Evolutionary conservation across 2,888 invertebrate genomes (phyloP), one percentile per base, ranked within the genome.

Genomic region (Nymphalis c-album): DNA sequence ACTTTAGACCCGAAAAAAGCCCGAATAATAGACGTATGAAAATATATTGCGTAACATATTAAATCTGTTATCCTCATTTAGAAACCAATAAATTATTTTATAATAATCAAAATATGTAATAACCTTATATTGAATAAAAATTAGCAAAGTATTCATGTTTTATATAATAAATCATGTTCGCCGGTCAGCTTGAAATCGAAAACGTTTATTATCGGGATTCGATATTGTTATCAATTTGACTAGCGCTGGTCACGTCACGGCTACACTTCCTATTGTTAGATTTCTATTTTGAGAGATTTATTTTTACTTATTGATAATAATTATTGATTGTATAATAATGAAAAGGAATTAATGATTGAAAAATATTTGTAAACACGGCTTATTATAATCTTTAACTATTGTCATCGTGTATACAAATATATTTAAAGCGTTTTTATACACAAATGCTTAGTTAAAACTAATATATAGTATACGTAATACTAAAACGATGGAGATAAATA

Each of bases 101-200:
- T 22, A 53, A 53, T 17, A 22, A 53, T 53, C 20, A 20, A 16
- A 53, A 53, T 22, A 26, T 17, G n/a, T n/a, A 6, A 18, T 18
- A 48, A n/a, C 8, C 17, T n/a, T 61, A 26, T 17, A 26, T 53
- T 58, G 35, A 46, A 53, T 22, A 50, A 76, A 81, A 87, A 88
- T 88, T 86, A 88, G 80, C 76, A 80, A 77, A 76, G 78, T 85
- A 90, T 90, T 90, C 85, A 85, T 83, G 74, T 66, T 72, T 72
- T 70, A 81, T 80, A 80, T 83, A 80, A 85, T 86, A 85, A 81
- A 87, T 89, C 86, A 85, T 74, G 76, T 47, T 50, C 66, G 66
- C 71, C 61, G 68, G 68, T 71, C 67, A 69, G 59, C 60, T 64
- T 65, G 59, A 63, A 61, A 65, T 84, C 78, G 85, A 86, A 77